These are phyloP conservation scores for Lucilia cuprina DNA, from an alignment of 1,140 invertebrate species.

Conservation along the genomic window DNA sequence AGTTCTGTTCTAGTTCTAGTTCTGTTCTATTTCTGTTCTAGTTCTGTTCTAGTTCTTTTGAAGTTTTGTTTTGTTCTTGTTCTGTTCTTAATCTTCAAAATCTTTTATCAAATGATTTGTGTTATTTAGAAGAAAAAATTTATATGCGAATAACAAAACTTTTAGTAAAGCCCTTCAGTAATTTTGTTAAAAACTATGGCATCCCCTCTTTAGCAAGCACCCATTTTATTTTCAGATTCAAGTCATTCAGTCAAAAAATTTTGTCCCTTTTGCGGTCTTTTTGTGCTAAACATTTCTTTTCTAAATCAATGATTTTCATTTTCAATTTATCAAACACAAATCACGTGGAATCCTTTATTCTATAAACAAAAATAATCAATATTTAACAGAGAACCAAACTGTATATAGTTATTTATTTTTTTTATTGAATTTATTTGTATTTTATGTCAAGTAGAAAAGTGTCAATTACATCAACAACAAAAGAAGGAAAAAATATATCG, in stretches of 20 bases:
- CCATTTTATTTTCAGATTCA: not conserved
- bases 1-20: too few species aligned
- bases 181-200: too few species aligned
- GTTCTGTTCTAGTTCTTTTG: too few species aligned
- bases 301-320: conserved; percentile 4
- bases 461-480: conserved; percentile 12
- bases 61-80: too few species aligned
- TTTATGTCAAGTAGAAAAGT: conserved; percentile 18
- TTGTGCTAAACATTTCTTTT: not conserved
- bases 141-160: too few species aligned
- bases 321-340: conserved; percentile 10
- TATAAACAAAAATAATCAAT: conserved; percentile 1
- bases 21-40: too few species aligned
- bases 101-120: too few species aligned
- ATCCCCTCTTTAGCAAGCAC: too few species aligned
- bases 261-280: not conserved
- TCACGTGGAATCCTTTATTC: not conserved
- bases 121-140: too few species aligned
- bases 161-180: too few species aligned
- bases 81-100: too few species aligned
- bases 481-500: not conserved
- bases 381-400: not conserved
- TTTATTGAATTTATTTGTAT: not conserved
- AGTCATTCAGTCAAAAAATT: not conserved
- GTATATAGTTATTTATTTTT: not conserved